These are phyloP conservation scores for Folsomia manolachei DNA, from an alignment of 2,888 invertebrate genomes.

Conservation along the genomic window DNA sequence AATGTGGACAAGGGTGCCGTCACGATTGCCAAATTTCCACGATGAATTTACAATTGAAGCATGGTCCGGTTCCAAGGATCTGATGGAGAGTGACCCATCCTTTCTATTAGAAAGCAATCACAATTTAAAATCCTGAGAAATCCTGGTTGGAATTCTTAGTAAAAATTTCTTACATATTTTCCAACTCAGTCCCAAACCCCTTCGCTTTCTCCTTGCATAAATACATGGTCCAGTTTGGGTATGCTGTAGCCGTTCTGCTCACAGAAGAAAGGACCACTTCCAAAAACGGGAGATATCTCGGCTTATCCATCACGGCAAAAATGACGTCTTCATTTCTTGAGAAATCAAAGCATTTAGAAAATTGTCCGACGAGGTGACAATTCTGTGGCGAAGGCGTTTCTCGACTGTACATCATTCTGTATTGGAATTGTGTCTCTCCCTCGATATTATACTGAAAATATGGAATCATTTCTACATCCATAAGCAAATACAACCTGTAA, in stretches of 20 bases:
- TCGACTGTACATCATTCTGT: background rate
- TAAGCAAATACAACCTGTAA: background rate
- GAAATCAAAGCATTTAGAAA: background rate
- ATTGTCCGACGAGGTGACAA: background rate
- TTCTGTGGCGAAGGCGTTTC: background rate
- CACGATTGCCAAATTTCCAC: constrained; percentile 4
- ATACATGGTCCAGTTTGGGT: constrained; percentile 7
- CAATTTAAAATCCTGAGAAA: background rate
- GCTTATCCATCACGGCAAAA: background rate
- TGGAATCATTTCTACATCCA: no score
- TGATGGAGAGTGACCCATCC: background rate
- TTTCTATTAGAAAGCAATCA: no score
- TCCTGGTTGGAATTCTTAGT: background rate
- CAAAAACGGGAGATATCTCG: background rate
- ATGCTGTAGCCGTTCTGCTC: background rate
- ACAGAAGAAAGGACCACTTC: background rate
- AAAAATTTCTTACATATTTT: background rate
- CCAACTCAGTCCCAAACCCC: background rate
- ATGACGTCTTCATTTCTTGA: background rate
- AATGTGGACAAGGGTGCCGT: background rate
- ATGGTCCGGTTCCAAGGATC: background rate
- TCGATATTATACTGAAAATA: background rate
- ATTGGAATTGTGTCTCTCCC: background rate
- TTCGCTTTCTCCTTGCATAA: background rate
- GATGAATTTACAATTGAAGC: background rate